Evolutionary conservation across 1,140 invertebrate genomes (phyloP), one percentile per base, ranked within the genome.

Genomic region (Eriocheir sinensis): DNA sequence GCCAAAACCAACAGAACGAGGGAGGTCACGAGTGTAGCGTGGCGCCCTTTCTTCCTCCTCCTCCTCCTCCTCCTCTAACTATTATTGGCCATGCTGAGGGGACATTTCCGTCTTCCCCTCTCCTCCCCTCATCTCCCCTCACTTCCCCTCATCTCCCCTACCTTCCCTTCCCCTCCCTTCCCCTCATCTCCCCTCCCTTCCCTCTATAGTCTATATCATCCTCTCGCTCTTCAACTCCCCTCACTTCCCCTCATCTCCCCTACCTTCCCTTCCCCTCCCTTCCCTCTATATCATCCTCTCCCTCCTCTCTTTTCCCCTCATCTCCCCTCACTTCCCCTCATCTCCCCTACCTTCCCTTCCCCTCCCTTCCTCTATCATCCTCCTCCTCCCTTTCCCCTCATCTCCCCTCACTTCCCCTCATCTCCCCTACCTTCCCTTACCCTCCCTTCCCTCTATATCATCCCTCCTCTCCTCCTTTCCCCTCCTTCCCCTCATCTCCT

Each of bases 81-180:
- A 72, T 72, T 72, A 72, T 72, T 72, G 60, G 60, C 60, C 21
- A 72, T 72, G 27, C 60, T 72, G 60, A 72, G 60, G 60, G 60
- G 60, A 72, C 60, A 72, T n/a, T 72, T 21, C 60, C 21, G 12
- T 21, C 60, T 12, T n/a, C 27, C 21, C 60, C 21, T n/a, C n/a
- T 21, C 21, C 60, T 72, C 60, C 36, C 44, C 79, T 44, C 40
- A 6, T 4, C 34, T 81, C 79, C 85, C 34, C 21, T 21, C 40
- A 27, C 32, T 60, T 9, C 44, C n/a, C 90, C 12, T 34, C 30
- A 36, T 92, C 48, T 41, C 6, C 27, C 41, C 27, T 34, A 17
- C 17, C 0, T 60, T 90, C 2, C 36, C 15, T n/a, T 3, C 38
- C 88, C 44, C 30, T 21, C 44, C 88, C 72, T 4, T 91, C 48